Conservation (phyloP, 2,113 vertebrate genomes). For the Leucoraja erinaceus region DNA sequence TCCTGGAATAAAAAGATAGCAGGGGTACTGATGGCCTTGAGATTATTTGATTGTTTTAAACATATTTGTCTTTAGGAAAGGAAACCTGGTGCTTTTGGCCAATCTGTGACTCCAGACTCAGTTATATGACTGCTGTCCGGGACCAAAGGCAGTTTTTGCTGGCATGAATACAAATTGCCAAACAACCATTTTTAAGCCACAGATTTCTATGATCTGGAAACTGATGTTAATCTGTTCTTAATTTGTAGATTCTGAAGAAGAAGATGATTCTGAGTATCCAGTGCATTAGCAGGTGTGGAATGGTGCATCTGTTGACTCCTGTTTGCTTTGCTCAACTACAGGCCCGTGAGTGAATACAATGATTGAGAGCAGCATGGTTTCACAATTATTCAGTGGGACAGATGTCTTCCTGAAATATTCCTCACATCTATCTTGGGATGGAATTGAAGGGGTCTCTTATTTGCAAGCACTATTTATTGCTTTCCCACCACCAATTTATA, state of each 20-base stretch:
- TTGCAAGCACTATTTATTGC: not conserved
- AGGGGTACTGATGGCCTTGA: too few species aligned
- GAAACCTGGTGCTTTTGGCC: too few species aligned
- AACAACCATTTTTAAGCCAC: too few species aligned
- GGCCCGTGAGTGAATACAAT: not conserved
- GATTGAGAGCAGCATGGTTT: not conserved
- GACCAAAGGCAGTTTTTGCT: too few species aligned
- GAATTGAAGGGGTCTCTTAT: not conserved
- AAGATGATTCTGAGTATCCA: not conserved
- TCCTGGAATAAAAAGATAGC: too few species aligned
- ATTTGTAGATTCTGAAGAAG: slow-evolving; percentile 34
- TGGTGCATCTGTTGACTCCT: not conserved
- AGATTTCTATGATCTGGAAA: not conserved
- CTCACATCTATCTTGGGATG: not conserved
- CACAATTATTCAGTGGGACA: not conserved
- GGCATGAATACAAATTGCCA: too few species aligned
- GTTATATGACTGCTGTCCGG: too few species aligned
- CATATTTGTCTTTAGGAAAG: too few species aligned
- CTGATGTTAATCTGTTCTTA: not conserved
- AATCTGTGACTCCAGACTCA: too few species aligned
- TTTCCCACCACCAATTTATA: not conserved
- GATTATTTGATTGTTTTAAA: too few species aligned
- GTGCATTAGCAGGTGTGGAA: not conserved
- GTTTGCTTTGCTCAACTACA: not conserved
- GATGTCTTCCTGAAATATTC: not conserved